Conservation (phyloP, 2,797 vertebrate species). For the Catostomus latipinnis region DNA sequence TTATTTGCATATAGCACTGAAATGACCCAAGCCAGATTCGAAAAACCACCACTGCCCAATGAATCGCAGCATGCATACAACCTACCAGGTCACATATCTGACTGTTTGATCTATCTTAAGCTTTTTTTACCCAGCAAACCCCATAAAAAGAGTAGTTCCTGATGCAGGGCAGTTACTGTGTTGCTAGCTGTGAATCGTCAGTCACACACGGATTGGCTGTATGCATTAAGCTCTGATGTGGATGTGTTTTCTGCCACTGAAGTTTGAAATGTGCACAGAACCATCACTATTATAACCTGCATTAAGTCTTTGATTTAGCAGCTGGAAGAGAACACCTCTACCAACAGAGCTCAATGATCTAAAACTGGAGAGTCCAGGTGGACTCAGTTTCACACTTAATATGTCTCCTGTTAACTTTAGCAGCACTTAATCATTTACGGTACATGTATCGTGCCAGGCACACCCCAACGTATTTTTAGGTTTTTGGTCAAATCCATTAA, state of each 20-base stretch:
- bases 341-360: conserved; percentile 16
- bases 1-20: too few species aligned
- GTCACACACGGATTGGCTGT: background rate
- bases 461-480: background rate
- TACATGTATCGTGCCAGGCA: background rate
- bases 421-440: conserved; percentile 7
- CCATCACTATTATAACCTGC: conserved; percentile 61
- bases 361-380: conserved; percentile 42
- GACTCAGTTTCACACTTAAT: conserved; percentile 32
- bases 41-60: background rate
- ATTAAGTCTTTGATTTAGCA: conserved; percentile 61
- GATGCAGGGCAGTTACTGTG: background rate
- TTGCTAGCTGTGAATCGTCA: background rate
- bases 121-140: background rate
- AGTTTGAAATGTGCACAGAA: conserved; percentile 60
- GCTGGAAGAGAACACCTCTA: conserved; percentile 58
- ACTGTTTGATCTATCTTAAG: background rate
- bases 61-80: background rate
- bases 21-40: background rate
- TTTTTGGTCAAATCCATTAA: background rate
- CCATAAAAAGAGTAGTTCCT: background rate
- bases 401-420: conserved; percentile 5
- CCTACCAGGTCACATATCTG: background rate
- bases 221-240: conserved; percentile 22
- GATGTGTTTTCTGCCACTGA: conserved; percentile 50